Base-by-base conservation (phyloP, 1,140 invertebrate species). In the Drosophila watanabei region DNA sequence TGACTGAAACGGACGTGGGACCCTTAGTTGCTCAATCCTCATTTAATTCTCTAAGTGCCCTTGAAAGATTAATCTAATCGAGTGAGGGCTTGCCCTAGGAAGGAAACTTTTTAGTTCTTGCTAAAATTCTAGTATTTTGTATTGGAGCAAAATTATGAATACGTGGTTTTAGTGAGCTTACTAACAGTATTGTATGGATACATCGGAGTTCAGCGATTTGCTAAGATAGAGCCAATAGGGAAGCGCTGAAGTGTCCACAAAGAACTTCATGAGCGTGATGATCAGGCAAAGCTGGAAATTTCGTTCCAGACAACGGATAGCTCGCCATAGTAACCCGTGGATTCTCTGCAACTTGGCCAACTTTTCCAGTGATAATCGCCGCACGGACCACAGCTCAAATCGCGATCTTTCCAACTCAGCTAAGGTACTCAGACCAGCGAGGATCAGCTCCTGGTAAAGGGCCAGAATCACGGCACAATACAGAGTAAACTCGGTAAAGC, bases 151-250 rank as follows among this genome's bases (percentile, higher is more conserved):
- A 4, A 51, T 18, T n/a, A 11, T 18, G n/a, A n/a, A n/a, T 14
- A 14, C 1, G 32, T 11, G 6, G 16, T 16, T 16, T 24, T 37
- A 10, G 4, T 11, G 9, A 37, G 13, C 13, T 56, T 39, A 82
- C 80, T 41, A 30, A 80, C 65, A 83, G 10, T 46, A 48, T 49
- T 46, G 30, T 5, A 43, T 41, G 11, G 41, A 16, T 1, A 75
- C 11, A 8, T 39, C 41, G 5, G n/a, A 9, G 14, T 59, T 10
- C 37, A 54, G n/a, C 1, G 35, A 2, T 4, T 37, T n/a, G 35
- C 58, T 80, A 4, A 90, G 56, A 20, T 75, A 82, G 0, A 80
- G 39, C 86, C 86, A 89, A 37, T 89, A 89, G n/a, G 79, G 82
- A 51, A 86, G 1, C 0, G 78, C 41, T 0, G 72, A 66, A 0